These are phyloP conservation scores for Sebastes flavidus DNA, from an alignment of 2,797 vertebrate species.

Conservation along the genomic window DNA sequence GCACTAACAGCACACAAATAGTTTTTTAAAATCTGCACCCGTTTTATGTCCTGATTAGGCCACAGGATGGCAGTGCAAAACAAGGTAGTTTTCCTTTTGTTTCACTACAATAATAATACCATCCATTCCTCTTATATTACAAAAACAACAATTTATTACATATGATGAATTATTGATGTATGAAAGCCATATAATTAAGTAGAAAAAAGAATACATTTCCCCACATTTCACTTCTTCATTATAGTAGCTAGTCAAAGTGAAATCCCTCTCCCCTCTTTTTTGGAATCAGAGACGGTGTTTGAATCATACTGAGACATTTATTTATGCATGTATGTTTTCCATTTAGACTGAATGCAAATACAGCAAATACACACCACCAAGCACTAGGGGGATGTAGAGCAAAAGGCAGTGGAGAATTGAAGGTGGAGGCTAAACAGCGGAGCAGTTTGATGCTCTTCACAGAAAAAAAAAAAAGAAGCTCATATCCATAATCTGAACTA, in stretches of 20 bases:
- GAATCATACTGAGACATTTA: slow-evolving; percentile 87
- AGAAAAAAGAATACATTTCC: background rate
- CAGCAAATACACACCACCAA: slow-evolving; percentile 96
- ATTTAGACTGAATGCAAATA: slow-evolving; percentile 96
- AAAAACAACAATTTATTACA: slow-evolving; percentile 22
- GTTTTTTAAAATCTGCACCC: background rate
- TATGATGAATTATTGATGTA: background rate
- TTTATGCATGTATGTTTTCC: slow-evolving; percentile 87
- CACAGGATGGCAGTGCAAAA: slow-evolving; percentile 59
- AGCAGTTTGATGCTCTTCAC: slow-evolving; percentile 52
- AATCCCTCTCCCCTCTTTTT: slow-evolving; percentile 15
- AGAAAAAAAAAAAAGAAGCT: slow-evolving; percentile 18
- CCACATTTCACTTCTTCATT: background rate
- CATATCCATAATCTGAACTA: slow-evolving; percentile 25
- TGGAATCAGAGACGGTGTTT: slow-evolving; percentile 56
- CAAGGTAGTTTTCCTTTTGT: background rate
- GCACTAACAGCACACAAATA: slow-evolving; percentile 15
- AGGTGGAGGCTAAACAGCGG: slow-evolving; percentile 76
- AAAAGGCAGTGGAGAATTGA: slow-evolving; percentile 75
- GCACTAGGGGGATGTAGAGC: slow-evolving; percentile 85
- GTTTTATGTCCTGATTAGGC: background rate
- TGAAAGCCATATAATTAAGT: background rate
- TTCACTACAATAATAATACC: background rate
- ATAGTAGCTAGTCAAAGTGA: background rate
- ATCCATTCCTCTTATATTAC: background rate